Conservation (phyloP, 2,797 vertebrate species). For the Varecia variegata region DNA sequence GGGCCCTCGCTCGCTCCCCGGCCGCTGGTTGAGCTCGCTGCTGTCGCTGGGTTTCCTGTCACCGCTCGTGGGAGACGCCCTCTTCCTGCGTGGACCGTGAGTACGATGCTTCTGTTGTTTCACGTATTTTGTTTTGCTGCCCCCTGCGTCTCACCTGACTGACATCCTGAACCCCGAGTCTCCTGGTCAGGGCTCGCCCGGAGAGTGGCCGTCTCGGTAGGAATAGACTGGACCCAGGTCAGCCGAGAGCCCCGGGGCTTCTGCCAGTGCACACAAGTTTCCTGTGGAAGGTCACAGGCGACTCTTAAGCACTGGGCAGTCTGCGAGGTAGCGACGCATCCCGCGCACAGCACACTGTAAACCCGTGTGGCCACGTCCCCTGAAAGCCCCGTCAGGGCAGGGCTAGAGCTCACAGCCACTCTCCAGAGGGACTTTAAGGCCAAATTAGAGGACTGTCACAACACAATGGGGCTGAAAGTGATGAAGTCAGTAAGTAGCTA, state of each 20-base stretch:
- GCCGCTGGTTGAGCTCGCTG: accelerated
- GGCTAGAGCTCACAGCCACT: neutral
- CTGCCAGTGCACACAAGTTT: neutral
- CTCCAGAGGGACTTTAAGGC: neutral
- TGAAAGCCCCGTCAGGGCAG: too few relatives aligned
- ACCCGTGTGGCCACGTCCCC: neutral
- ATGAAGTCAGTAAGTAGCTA: neutral
- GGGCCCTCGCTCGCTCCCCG: accelerated
- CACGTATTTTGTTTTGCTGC: neutral
- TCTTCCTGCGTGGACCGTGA: neutral
- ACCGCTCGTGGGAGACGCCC: too few relatives aligned
- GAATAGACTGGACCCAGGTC: neutral
- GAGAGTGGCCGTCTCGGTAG: neutral
- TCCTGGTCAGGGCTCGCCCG: neutral
- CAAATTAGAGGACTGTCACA: neutral
- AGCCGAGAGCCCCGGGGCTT: neutral
- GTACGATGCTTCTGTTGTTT: neutral
- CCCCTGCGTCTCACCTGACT: too few relatives aligned
- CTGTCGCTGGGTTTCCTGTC: neutral
- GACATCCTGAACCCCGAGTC: neutral
- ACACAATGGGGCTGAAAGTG: accelerated
- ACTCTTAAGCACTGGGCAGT: neutral
- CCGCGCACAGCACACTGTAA: too few relatives aligned
- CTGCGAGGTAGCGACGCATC: neutral
- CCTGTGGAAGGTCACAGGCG: neutral